These are phyloP conservation scores for Morone chrysops DNA, from an alignment of 2,113 vertebrate genomes.

Conservation along the genomic window DNA sequence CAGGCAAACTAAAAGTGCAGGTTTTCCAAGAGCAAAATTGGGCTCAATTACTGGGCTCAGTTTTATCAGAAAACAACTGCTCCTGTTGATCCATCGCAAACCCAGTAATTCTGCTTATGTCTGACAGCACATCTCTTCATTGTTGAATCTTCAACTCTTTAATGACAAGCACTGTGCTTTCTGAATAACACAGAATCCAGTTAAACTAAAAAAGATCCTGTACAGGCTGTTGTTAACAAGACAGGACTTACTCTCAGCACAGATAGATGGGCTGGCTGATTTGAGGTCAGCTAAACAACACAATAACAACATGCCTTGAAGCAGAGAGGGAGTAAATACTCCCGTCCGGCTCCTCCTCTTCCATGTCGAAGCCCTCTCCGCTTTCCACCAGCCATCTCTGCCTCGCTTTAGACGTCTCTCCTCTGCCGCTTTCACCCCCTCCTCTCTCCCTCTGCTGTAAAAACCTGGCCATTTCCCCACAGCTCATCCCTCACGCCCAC, in stretches of 20 bases:
- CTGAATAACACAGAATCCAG: slow-evolving; percentile 11
- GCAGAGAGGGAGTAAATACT: slow-evolving; percentile 57
- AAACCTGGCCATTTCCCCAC: slow-evolving; percentile 82
- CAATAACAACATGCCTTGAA: slow-evolving; percentile 72
- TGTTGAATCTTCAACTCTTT: neutral
- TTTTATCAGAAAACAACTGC: slow-evolving; percentile 2
- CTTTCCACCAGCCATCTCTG: slow-evolving; percentile 59
- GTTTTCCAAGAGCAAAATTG: neutral
- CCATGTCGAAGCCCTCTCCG: slow-evolving; percentile 58
- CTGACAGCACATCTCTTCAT: neutral
- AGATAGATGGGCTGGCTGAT: slow-evolving; percentile 68
- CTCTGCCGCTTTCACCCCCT: neutral
- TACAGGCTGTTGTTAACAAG: slow-evolving; percentile 36
- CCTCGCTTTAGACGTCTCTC: slow-evolving; percentile 38
- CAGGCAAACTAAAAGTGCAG: neutral
- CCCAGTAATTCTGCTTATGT: neutral
- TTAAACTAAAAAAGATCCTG: slow-evolving; percentile 2
- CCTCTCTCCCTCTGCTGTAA: slow-evolving; percentile 60
- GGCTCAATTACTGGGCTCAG: neutral
- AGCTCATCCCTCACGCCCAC: slow-evolving; percentile 84
- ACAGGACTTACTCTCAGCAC: slow-evolving; percentile 37
- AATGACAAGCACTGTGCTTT: neutral
- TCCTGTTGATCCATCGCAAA: neutral
- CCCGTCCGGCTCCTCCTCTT: slow-evolving; percentile 44
- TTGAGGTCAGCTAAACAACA: slow-evolving; percentile 72